Percentiles rank a stretch among this genome's conserved stretches.
phyloP scores from a whole-genome alignment of 1,140 invertebrate species.

The Elymnias hypermnestra region DNA sequence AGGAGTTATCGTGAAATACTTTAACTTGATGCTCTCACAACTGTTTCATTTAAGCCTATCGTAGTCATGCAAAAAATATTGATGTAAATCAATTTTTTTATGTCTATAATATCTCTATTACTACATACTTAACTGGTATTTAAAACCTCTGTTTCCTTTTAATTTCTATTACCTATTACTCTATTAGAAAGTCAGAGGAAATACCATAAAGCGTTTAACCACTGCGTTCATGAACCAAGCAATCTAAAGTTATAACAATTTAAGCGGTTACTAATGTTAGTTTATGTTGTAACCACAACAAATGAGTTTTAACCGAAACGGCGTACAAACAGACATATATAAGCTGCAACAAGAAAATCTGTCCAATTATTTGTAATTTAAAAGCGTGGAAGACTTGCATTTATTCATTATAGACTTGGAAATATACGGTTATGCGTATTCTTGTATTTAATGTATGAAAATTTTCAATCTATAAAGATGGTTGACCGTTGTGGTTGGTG shows the following conservation, averaged over 20 bases:
- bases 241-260: conserved; percentile 1
- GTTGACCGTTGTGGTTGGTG: background rate
- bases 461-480: conserved; percentile 5
- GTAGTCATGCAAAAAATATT: too few relatives aligned
- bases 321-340: background rate
- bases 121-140: too few relatives aligned
- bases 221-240: background rate
- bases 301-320: background rate
- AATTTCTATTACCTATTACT: too few relatives aligned
- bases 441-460: conserved; percentile 9
- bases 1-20: too few relatives aligned
- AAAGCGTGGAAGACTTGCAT: conserved; percentile 1
- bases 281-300: conserved; percentile 4
- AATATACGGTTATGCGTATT: conserved; percentile 2
- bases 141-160: too few relatives aligned
- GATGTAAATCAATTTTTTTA: too few relatives aligned
- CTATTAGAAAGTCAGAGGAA: background rate
- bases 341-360: background rate
- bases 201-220: background rate
- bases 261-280: conserved; percentile 1
- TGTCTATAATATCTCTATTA: too few relatives aligned
- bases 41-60: too few relatives aligned
- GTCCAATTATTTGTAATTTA: conserved; percentile 6
- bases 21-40: too few relatives aligned
- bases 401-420: background rate